Base-by-base conservation (phyloP, 2,888 invertebrate genomes). In the Geotrupes spiniger region DNA sequence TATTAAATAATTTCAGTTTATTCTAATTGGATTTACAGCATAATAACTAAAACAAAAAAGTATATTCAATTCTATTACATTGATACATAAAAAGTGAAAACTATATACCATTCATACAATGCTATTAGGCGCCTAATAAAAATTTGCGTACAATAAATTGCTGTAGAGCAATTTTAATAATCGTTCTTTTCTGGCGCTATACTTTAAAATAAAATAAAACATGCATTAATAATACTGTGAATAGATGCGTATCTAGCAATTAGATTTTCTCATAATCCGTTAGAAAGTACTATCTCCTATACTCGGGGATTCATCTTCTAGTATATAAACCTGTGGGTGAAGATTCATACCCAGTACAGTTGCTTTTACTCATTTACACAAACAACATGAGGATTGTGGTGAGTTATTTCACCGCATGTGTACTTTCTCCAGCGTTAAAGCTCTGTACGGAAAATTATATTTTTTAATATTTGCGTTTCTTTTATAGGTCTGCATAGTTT, bases 231-330 rank as follows among this genome's bases (percentile, higher is more conserved):
- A 21, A 4, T 21, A 21, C 4, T 21, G 33, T 33, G 33, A 15
- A 33, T 8, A 33, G 33, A 33, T 33, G 33, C 33, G 11, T 33
- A 15, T 15, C 11, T 8, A 14, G 3, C 8, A 33, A 33, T 33
- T 33, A 14, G 8, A 5, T 25, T 40, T 40, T 40, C 11, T 11
- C 25, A 27, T 21, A 12, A 40, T 21, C 11, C 27, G 25, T 25
- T 25, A 40, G 40, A 40, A 40, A 40, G 40, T 40, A 40, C 40
- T 40, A 40, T 40, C 40, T 26, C 40, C 40, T 27, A 11, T 25
- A 12, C 40, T 25, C 2, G 14, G 40, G 40, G 40, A 25, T 11
- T 26, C 40, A 40, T 40, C 40, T 40, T 10, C 27, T 27, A 27
- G 10, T 40, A 40, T 40, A 40, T 40, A 40, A 36, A 40, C 9